phyloP scores from a whole-genome alignment of 2,113 vertebrate genomes.

The Pseudorasbora parva region DNA sequence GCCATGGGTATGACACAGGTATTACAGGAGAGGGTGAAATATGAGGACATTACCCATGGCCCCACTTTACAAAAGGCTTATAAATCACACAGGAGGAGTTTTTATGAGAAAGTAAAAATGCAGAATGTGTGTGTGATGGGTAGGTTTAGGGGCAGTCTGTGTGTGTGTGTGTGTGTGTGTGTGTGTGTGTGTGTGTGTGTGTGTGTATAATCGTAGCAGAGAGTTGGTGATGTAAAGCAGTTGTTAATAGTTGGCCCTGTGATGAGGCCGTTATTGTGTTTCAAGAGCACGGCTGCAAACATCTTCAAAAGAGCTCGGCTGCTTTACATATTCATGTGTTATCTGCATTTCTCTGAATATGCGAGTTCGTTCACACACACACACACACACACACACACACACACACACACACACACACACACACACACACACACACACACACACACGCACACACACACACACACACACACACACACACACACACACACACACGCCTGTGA shows the following conservation, averaged over 20 bases:
- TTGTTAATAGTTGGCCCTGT: conserved; percentile 11
- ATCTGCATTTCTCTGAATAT: conserved; percentile 65
- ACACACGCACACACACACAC: conserved; percentile 63
- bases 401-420: conserved; percentile 63
- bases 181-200: not conserved
- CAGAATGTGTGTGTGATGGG: too few relatives aligned
- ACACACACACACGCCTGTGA: conserved; percentile 64
- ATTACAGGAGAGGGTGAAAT: too few relatives aligned
- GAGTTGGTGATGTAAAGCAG: not conserved
- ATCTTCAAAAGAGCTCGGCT: conserved; percentile 56
- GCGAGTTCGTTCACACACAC: conserved; percentile 57
- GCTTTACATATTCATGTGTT: conserved; percentile 76
- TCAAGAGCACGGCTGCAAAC: conserved; percentile 30
- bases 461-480: conserved; percentile 63
- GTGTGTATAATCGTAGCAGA: too few relatives aligned
- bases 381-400: conserved; percentile 63
- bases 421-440: conserved; percentile 63
- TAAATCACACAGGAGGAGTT: too few relatives aligned
- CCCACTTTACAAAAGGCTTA: too few relatives aligned
- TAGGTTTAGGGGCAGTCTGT: too few relatives aligned
- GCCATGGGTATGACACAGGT: too few relatives aligned
- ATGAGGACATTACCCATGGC: too few relatives aligned
- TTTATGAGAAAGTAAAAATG: too few relatives aligned
- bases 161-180: too few relatives aligned
- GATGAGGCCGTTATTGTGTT: conserved; percentile 23